Evolutionary conservation across 2,888 invertebrate species (phyloP), one percentile per base, ranked within the genome.

Genomic region (Clistopyga incitator): DNA sequence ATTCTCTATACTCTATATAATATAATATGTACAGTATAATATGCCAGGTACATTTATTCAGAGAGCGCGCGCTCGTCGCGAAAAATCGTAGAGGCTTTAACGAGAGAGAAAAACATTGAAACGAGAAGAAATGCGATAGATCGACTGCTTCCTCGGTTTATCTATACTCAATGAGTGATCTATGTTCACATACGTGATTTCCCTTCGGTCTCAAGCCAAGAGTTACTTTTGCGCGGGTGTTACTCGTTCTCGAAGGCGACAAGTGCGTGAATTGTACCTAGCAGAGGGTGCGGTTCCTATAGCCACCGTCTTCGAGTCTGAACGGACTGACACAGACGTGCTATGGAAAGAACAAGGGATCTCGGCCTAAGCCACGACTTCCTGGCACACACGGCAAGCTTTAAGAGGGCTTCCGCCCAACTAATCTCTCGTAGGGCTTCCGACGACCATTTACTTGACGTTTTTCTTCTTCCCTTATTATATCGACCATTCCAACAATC

Each of bases 141-240:
- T n/a, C n/a, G n/a, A n/a, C n/a, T n/a, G 65, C 8, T 42, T 10
- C 23, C 29, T 29, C n/a, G 54, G 47, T 79, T 65, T 72, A 29
- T 71, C 23, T 13, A n/a, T n/a, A 50, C 42, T 34, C 56, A 52
- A n/a, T 54, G 52, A 18, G 20, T 64, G 65, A 78, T 72, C 45
- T n/a, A n/a, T n/a, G n/a, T n/a, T n/a, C n/a, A n/a, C n/a, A n/a
- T n/a, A n/a, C 13, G 13, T 38, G 6, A 18, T 45, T 47, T 29
- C 34, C 13, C 29, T 77, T 34, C 59, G 50, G 56, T 59, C 54
- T 67, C 18, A 54, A 68, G 59, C 79, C 79, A 61, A 80, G 72
- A 74, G 74, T 68, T 80, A 80, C 74, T 74, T 80, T 80, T 80
- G 79, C 67, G 74, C 79, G 74, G 67, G 79, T 38, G 79, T 61